These are phyloP conservation scores for Lateolabrax maculatus DNA, from an alignment of 2,797 vertebrate genomes.

Conservation along the genomic window DNA sequence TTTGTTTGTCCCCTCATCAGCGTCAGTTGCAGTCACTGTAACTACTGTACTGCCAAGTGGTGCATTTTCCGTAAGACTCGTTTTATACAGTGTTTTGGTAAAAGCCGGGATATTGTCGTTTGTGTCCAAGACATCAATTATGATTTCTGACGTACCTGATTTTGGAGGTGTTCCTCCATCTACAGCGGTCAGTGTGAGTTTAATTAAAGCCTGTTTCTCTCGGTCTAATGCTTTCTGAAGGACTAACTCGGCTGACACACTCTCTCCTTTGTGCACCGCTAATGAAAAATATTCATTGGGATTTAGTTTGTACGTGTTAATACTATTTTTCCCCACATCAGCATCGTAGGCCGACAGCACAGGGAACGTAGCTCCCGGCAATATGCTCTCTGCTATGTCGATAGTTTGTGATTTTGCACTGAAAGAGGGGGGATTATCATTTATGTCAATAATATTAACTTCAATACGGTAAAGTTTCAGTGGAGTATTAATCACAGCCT, in stretches of 20 bases:
- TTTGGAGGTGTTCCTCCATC: slow-evolving; percentile 79
- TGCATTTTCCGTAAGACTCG: slow-evolving; percentile 68
- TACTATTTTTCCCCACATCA: slow-evolving; percentile 74
- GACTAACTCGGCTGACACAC: slow-evolving; percentile 76
- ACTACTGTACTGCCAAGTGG: slow-evolving; percentile 55
- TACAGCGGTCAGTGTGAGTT: slow-evolving; percentile 76
- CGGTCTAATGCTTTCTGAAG: slow-evolving; percentile 83
- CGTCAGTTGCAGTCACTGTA: slow-evolving; percentile 71
- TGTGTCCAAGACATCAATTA: slow-evolving; percentile 67
- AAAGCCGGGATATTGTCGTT: slow-evolving; percentile 79
- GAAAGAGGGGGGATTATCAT: slow-evolving; percentile 78
- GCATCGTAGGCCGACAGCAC: slow-evolving; percentile 70
- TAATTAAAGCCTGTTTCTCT: slow-evolving; percentile 75
- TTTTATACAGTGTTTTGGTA: slow-evolving; percentile 68
- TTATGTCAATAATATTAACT: slow-evolving; percentile 75
- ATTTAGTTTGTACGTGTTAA: slow-evolving; percentile 74
- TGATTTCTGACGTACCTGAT: slow-evolving; percentile 68
- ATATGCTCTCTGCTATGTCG: slow-evolving; percentile 82
- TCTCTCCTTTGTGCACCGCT: slow-evolving; percentile 60
- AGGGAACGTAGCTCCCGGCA: slow-evolving; percentile 76
- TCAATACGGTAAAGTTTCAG: slow-evolving; percentile 77
- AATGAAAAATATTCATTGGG: slow-evolving; percentile 76
- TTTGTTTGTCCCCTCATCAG: slow-evolving; percentile 74
- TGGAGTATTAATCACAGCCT: slow-evolving; percentile 77
- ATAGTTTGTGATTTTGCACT: slow-evolving; percentile 60